Percentiles rank a stretch among this genome's conserved stretches.
Evolutionary conservation across 64 coral and sea anemone species (phyloP).

Genomic region (Stichodactyla helianthus): DNA sequence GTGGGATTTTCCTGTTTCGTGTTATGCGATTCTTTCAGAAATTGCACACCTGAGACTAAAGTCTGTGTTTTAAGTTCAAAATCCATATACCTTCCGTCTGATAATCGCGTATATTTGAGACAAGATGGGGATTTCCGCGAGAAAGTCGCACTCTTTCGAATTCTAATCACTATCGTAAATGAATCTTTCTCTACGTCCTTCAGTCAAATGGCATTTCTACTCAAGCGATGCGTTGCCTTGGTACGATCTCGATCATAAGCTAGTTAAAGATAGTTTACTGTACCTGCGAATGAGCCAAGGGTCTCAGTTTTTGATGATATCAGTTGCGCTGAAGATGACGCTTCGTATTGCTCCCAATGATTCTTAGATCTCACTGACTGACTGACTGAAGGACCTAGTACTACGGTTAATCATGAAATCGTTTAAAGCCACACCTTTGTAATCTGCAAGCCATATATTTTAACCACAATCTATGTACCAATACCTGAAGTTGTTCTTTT

Average conservation of each 20-base stretch:
- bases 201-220: neutral
- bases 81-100: neutral
- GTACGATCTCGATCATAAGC: neutral
- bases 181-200: neutral
- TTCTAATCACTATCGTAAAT: neutral
- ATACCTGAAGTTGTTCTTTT: constrained; percentile 10
- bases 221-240: neutral
- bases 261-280: neutral
- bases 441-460: neutral
- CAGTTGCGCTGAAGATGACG: neutral
- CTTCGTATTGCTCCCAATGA: neutral
- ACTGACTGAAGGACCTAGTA: neutral
- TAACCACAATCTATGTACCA: neutral
- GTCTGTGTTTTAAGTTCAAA: neutral
- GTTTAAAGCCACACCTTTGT: constrained; percentile 1
- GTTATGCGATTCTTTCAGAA: neutral
- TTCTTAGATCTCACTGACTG: neutral
- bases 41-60: neutral
- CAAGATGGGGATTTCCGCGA: neutral
- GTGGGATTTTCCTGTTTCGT: neutral
- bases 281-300: neutral
- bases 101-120: neutral
- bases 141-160: neutral
- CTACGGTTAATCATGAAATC: neutral
- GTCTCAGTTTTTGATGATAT: neutral